Percentiles rank a stretch among this genome's conserved stretches.
phyloP scores from a whole-genome alignment of 2,113 vertebrate species.

The Nibea coibor region DNA sequence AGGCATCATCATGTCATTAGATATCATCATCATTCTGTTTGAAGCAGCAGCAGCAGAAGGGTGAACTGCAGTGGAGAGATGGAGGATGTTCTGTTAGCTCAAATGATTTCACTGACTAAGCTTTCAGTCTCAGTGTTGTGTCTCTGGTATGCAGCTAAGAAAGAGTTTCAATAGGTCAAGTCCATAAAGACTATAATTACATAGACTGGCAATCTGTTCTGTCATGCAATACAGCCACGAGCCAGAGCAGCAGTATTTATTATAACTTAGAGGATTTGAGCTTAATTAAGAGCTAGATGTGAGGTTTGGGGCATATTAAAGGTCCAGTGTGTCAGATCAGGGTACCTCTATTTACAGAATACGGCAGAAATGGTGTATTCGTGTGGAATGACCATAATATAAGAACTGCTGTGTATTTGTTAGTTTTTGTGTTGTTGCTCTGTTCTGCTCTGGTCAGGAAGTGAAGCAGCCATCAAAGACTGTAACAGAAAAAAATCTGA shows the following conservation, averaged over 20 bases:
- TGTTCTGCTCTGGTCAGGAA: no score
- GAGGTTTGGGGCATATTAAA: background rate
- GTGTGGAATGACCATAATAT: no score
- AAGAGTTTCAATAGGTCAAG: conserved; percentile 18
- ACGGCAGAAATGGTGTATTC: no score
- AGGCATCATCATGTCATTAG: conserved; percentile 1
- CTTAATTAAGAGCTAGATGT: conserved; percentile 11
- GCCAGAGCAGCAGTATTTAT: background rate
- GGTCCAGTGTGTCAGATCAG: no score
- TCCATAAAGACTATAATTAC: conserved; percentile 35
- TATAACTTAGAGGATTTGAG: background rate
- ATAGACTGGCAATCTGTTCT: conserved; percentile 12
- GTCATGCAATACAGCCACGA: background rate
- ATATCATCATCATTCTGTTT: background rate
- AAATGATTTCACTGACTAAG: conserved; percentile 4
- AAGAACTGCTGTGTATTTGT: no score
- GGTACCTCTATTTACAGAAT: no score
- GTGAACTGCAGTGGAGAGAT: conserved; percentile 4
- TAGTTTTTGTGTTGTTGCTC: no score
- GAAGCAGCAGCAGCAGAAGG: background rate
- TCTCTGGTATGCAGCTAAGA: conserved; percentile 9
- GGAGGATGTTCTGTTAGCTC: background rate
- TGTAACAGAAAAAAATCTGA: no score
- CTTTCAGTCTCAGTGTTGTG: conserved; percentile 7
- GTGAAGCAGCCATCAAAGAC: no score